A percentile compares a stretch with the other conserved stretches of the same genome.
Conservation (phyloP, 2,888 invertebrate genomes). For the Leptopilina myrica region DNA sequence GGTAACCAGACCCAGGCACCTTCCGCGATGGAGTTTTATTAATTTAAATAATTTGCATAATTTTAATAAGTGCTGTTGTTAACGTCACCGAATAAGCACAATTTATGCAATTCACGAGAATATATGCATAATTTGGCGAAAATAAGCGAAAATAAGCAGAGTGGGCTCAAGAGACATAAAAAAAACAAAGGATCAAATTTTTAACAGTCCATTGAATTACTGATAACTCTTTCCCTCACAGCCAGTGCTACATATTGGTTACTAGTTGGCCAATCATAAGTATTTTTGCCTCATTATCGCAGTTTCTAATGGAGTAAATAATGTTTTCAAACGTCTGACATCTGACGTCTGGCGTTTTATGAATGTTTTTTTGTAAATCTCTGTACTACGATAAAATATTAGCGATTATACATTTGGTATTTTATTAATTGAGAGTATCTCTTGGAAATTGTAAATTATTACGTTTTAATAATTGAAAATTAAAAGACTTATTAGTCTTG, state of each 20-base stretch:
- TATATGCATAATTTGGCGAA: slow-evolving; percentile 26
- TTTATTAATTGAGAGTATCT: slow-evolving; percentile 52
- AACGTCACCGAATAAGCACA: slow-evolving; percentile 20
- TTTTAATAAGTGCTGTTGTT: slow-evolving; percentile 21
- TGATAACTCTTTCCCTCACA: background rate
- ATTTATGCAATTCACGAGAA: slow-evolving; percentile 4
- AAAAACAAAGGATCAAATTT: background rate
- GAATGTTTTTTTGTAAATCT: slow-evolving; percentile 60
- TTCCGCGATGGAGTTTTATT: slow-evolving; percentile 27
- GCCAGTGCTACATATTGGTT: too few species aligned
- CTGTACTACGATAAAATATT: slow-evolving; percentile 54
- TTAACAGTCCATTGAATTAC: background rate
- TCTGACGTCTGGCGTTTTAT: slow-evolving; percentile 52
- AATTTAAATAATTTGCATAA: slow-evolving; percentile 22
- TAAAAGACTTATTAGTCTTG: slow-evolving; percentile 39
- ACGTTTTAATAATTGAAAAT: slow-evolving; percentile 46
- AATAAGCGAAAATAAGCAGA: background rate
- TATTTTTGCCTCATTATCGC: slow-evolving; percentile 61
- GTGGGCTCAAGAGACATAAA: background rate
- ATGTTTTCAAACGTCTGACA: slow-evolving; percentile 34
- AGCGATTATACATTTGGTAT: slow-evolving; percentile 60
- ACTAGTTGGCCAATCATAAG: background rate
- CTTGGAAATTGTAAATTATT: slow-evolving; percentile 57
- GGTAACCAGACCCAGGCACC: slow-evolving; percentile 67
- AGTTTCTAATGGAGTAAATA: slow-evolving; percentile 55